Percentiles rank a stretch among this genome's conserved stretches.
phyloP scores from a whole-genome alignment of 2,113 vertebrate species.

The Nannospalax galili region DNA sequence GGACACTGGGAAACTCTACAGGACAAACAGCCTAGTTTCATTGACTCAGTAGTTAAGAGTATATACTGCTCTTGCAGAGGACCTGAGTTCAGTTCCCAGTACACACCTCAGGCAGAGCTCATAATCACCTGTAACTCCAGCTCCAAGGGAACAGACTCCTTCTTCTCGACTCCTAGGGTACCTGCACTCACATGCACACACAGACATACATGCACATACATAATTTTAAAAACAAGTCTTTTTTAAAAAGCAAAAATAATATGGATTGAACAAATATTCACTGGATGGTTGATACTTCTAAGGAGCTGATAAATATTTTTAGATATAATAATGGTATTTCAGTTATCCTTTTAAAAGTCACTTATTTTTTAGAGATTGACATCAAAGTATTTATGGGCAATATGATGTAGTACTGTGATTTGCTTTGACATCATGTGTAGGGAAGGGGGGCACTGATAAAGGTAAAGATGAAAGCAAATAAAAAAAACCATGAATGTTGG shows the following conservation, averaged over 20 bases:
- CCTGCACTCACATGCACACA: too few species aligned
- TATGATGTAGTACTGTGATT: background rate
- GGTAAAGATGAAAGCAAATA: background rate
- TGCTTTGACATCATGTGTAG: slow-evolving; percentile 17
- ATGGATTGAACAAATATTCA: background rate
- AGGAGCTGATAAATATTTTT: background rate
- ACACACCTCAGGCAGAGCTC: too few species aligned
- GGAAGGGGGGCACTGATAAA: background rate
- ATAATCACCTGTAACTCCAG: too few species aligned
- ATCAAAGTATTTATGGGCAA: slow-evolving; percentile 18
- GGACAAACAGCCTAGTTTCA: slow-evolving; percentile 3
- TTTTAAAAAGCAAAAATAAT: background rate
- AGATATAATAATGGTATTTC: background rate
- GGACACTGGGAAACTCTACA: background rate
- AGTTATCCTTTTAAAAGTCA: background rate
- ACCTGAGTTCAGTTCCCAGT: too few species aligned
- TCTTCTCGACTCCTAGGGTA: too few species aligned
- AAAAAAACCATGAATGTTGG: background rate
- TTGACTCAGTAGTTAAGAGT: slow-evolving; percentile 38
- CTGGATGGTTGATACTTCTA: background rate
- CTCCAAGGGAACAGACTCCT: background rate
- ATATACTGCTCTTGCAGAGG: too few species aligned
- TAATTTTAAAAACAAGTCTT: background rate
- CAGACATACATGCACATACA: too few species aligned
- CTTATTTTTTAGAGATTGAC: background rate